Conservation (phyloP, 2,888 invertebrate species). For the Cecidostiba fungosa region DNA sequence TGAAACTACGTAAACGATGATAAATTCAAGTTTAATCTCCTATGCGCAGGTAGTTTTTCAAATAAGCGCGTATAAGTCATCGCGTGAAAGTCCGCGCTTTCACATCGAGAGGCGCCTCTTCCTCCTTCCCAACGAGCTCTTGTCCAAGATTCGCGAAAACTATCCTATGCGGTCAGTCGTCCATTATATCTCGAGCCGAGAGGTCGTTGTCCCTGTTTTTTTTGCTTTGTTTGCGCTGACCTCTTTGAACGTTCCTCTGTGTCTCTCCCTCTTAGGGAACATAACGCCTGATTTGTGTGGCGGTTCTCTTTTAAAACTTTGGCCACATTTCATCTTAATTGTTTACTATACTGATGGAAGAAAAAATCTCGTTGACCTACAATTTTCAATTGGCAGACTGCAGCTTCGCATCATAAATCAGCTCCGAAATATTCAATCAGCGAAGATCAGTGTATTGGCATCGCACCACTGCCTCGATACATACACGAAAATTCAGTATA, state of each 20-base stretch:
- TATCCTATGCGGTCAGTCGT: constrained; percentile 36
- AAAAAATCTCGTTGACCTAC: not conserved
- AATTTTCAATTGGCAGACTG: not conserved
- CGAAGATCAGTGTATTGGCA: not conserved
- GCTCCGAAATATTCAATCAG: not conserved
- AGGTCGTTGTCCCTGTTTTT: constrained; percentile 34
- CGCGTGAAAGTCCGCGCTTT: constrained; percentile 38
- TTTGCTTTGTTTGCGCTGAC: constrained; percentile 12
- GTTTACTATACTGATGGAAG: not conserved
- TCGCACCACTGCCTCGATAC: not conserved
- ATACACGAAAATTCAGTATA: not conserved
- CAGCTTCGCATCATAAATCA: not conserved
- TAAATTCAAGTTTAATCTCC: not conserved
- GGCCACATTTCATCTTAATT: not conserved
- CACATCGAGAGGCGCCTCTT: not conserved
- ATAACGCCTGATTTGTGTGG: not conserved
- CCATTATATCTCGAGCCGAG: constrained; percentile 30
- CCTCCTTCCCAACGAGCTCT: not conserved
- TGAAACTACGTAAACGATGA: not conserved
- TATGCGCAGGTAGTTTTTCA: no score
- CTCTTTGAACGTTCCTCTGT: not conserved
- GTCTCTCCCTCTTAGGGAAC: not conserved
- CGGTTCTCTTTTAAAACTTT: not conserved
- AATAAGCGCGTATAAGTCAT: constrained; percentile 20
- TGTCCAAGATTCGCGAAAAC: constrained; percentile 31